Percentiles rank a stretch among this genome's conserved stretches.
Evolutionary conservation across 2,797 vertebrate species (phyloP).

Genomic region (Dipus sagitta): DNA sequence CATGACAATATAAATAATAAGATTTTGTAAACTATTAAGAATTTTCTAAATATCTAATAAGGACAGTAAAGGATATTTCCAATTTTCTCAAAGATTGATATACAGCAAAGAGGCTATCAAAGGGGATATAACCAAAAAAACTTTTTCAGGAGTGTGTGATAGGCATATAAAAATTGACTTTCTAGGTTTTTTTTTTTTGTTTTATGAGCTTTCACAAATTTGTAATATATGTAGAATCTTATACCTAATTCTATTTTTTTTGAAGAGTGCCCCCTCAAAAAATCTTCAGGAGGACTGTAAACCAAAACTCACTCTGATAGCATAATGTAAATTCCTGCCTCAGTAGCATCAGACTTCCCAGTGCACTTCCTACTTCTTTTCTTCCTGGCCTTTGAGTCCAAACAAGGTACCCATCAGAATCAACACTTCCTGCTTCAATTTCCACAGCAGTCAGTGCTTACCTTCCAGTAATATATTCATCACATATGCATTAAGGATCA

Average conservation of each 20-base stretch:
- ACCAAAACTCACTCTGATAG: background rate
- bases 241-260: background rate
- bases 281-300: background rate
- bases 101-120: background rate
- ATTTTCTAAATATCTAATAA: background rate
- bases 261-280: background rate
- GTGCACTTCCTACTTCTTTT: too few relatives aligned
- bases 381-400: too few relatives aligned
- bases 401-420: too few relatives aligned
- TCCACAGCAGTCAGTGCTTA: background rate
- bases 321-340: too few relatives aligned
- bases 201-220: constrained; percentile 21
- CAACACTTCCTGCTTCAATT: background rate
- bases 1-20: constrained; percentile 1
- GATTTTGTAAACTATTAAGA: background rate
- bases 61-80: background rate
- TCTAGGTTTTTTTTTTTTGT: background rate
- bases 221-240: background rate
- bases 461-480: background rate
- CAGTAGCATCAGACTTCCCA: too few relatives aligned
- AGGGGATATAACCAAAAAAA: background rate
- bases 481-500: background rate
- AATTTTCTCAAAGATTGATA: background rate
- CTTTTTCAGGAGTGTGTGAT: background rate
- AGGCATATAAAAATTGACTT: constrained; percentile 18